phyloP scores from a whole-genome alignment of 2,113 vertebrate species.

The Anolis carolinensis region DNA sequence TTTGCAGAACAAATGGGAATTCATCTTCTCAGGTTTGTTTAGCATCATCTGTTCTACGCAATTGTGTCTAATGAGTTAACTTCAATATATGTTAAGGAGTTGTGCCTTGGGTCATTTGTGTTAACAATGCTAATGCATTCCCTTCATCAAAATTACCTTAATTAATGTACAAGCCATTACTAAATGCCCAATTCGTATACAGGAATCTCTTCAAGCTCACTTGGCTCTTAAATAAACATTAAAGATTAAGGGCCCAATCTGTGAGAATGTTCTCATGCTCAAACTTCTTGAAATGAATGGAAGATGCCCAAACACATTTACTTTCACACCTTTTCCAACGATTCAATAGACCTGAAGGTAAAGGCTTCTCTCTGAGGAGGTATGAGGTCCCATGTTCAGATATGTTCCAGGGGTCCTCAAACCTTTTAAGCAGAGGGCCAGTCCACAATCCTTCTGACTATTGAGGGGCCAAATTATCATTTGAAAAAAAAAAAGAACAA shows the following conservation, averaged over 20 bases:
- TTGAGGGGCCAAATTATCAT: too few relatives aligned
- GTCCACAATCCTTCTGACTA: too few relatives aligned
- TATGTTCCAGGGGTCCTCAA: too few relatives aligned
- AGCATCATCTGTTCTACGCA: not conserved
- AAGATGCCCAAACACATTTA: too few relatives aligned
- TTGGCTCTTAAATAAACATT: slow-evolving; percentile 47
- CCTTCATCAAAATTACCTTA: slow-evolving; percentile 48
- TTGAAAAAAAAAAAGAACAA: too few relatives aligned
- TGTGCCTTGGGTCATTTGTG: slow-evolving; percentile 36
- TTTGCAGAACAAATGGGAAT: not conserved
- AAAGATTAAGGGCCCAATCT: slow-evolving; percentile 21
- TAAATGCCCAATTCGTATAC: slow-evolving; percentile 32
- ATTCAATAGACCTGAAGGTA: not conserved
- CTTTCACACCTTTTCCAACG: not conserved
- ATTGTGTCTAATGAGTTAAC: not conserved
- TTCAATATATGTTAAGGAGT: not conserved
- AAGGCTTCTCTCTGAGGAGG: not conserved
- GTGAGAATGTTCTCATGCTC: not conserved
- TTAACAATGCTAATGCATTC: slow-evolving; percentile 34
- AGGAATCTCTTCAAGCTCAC: slow-evolving; percentile 27
- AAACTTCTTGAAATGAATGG: not conserved
- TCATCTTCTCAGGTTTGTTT: not conserved
- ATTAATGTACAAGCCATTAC: slow-evolving; percentile 36
- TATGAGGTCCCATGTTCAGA: not conserved
- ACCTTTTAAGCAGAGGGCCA: too few relatives aligned